Evolutionary conservation across 2,113 vertebrate genomes (phyloP), one percentile per base, ranked within the genome.

Genomic region (human): DNA sequence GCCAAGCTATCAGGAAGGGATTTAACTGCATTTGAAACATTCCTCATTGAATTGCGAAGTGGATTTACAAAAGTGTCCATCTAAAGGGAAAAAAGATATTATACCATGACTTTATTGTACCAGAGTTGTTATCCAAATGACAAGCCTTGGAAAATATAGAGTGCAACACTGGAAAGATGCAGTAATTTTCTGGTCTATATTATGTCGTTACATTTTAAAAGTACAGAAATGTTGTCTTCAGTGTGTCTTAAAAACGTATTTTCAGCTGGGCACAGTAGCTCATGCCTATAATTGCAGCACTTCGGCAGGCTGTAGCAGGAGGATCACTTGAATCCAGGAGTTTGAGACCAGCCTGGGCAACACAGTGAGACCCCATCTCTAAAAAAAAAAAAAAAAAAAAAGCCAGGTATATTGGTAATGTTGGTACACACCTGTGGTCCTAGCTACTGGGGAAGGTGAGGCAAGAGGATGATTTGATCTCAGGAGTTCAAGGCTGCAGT

Each of bases 51-150:
- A 98, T 99, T 99, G 98, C 99, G 99, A 97, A 99, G 98, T 50
- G 99, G 99, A 98, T 99, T 99, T 98, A 99, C 99, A 99, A 99
- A 99, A 48, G 99, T 99, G 98, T 99, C 99, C 99, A 99, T 99
- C 99, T 99, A 98, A 98, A 98, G 96, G 68, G 93, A 95, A 98
- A 98, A 98, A 98, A 98, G 91, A 98, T 97, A 98, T 98, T 98
- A 70, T 40, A 79, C 1, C 48, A 84, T 96, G 45, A 96, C 18
- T 87, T 97, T 50, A 94, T 7, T 94, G 10, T 88, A 80, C 85
- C 35, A 95, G 52, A 79, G 80, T 50, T 86, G 14, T 59, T 90
- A 48, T 40, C 94, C 35, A 93, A 93, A 5, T 89, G 10, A 94
- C 84, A 98, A 98, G 43, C 73, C 88, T 84, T 93, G 83, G 70